A percentile compares a stretch with the other conserved stretches of the same genome.
These are phyloP conservation scores for Anarsia innoxiella DNA, from an alignment of 2,888 invertebrate genomes.

Conservation along the genomic window DNA sequence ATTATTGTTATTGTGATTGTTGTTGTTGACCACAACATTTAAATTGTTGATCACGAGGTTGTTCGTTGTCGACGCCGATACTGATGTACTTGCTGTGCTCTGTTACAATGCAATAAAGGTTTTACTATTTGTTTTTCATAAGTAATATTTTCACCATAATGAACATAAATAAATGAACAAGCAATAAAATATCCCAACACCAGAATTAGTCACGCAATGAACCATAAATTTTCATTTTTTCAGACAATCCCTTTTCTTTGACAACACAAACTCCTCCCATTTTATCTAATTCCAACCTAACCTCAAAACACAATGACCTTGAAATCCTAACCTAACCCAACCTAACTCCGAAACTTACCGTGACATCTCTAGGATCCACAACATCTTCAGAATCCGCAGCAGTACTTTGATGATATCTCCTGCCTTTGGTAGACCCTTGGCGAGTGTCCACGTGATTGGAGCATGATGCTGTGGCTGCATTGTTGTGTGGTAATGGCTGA, in stretches of 20 bases:
- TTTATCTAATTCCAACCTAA: too few relatives aligned
- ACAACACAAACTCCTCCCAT: too few relatives aligned
- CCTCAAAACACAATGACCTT: too few relatives aligned
- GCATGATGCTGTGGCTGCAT: slow-evolving; percentile 37
- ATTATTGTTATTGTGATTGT: slow-evolving; percentile 72
- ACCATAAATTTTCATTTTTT: too few relatives aligned
- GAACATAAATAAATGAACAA: too few relatives aligned
- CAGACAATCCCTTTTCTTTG: too few relatives aligned
- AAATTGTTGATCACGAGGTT: slow-evolving; percentile 70
- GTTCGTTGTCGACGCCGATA: slow-evolving; percentile 69
- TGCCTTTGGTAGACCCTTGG: slow-evolving; percentile 52
- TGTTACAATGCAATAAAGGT: slow-evolving; percentile 30
- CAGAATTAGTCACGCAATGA: background rate
- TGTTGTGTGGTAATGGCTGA: slow-evolving; percentile 28
- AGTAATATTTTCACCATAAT: too few relatives aligned
- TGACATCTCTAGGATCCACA: slow-evolving; percentile 57
- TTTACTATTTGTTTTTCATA: slow-evolving; percentile 1
- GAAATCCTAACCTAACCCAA: background rate
- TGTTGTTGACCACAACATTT: slow-evolving; percentile 71
- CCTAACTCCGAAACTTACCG: slow-evolving; percentile 43
- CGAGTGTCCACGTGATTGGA: slow-evolving; percentile 55
- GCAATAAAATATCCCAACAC: background rate
- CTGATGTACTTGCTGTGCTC: slow-evolving; percentile 63
- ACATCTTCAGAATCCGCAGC: slow-evolving; percentile 49
- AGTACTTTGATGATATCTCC: slow-evolving; percentile 55